Conservation (phyloP, 1,140 invertebrate genomes). For the Papilio polytes region DNA sequence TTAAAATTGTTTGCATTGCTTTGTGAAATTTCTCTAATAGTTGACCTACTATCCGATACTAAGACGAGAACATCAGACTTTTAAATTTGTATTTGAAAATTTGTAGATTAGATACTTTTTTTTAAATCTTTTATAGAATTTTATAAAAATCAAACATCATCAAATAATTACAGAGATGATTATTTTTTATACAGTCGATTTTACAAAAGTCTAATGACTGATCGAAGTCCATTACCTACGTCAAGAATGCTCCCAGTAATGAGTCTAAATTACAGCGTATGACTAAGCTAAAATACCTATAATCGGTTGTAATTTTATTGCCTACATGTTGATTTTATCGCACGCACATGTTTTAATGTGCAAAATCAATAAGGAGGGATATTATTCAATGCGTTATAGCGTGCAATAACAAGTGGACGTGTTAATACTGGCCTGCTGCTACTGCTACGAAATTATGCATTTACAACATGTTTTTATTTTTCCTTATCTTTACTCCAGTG, state of each 20-base stretch:
- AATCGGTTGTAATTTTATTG: slow-evolving; percentile 30
- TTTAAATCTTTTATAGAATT: neutral
- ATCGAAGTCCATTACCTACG: neutral
- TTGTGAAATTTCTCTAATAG: neutral
- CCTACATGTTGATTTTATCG: slow-evolving; percentile 36
- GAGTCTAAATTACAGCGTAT: slow-evolving; percentile 32
- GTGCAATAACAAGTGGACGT: neutral
- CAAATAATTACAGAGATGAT: neutral
- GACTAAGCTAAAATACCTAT: slow-evolving; percentile 34
- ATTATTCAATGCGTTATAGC: slow-evolving; percentile 15
- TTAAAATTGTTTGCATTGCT: neutral
- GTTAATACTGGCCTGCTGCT: slow-evolving; percentile 10
- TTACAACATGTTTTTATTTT: neutral
- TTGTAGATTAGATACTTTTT: neutral
- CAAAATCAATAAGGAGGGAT: slow-evolving; percentile 17
- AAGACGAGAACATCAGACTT: neutral
- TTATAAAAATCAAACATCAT: no score
- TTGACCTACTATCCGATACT: neutral
- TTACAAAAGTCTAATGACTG: neutral
- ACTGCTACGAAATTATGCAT: neutral
- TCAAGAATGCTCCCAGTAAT: slow-evolving; percentile 15
- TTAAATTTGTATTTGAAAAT: neutral
- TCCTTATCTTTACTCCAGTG: no score
- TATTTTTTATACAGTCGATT: neutral
- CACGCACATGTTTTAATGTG: slow-evolving; percentile 1